These are phyloP conservation scores for Rhea pennata DNA, from an alignment of 2,113 vertebrate species.

Conservation along the genomic window DNA sequence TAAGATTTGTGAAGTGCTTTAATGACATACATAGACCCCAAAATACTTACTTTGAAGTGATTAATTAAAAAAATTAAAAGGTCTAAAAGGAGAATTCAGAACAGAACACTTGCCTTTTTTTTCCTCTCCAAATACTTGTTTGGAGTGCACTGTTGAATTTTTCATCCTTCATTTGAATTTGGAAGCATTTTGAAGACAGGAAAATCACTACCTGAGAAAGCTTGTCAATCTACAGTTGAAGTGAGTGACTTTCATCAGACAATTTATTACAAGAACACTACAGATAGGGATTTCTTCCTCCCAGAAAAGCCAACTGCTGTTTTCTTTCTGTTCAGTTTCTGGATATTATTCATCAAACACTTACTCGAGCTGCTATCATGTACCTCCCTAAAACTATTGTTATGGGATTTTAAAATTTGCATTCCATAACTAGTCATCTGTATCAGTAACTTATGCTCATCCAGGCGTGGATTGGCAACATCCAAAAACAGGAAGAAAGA, in stretches of 20 bases:
- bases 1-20: neutral
- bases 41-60: neutral
- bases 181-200: neutral
- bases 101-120: neutral
- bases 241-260: neutral
- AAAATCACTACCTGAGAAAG: neutral
- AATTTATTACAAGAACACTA: neutral
- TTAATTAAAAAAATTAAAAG: neutral
- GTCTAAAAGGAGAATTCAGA: neutral
- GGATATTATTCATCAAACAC: neutral
- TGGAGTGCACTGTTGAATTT: neutral
- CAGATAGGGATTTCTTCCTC: neutral
- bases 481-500: neutral
- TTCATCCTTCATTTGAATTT: neutral
- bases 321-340: slow-evolving; percentile 4
- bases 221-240: neutral
- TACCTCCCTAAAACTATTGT: neutral
- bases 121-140: neutral
- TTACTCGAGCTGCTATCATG: neutral
- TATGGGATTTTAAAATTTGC: neutral
- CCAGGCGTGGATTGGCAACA: neutral
- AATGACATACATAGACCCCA: neutral
- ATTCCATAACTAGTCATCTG: neutral
- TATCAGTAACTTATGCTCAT: neutral
- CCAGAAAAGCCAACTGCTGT: neutral